phyloP scores from a whole-genome alignment of 2,797 vertebrate genomes.

The Poecile montanus region DNA sequence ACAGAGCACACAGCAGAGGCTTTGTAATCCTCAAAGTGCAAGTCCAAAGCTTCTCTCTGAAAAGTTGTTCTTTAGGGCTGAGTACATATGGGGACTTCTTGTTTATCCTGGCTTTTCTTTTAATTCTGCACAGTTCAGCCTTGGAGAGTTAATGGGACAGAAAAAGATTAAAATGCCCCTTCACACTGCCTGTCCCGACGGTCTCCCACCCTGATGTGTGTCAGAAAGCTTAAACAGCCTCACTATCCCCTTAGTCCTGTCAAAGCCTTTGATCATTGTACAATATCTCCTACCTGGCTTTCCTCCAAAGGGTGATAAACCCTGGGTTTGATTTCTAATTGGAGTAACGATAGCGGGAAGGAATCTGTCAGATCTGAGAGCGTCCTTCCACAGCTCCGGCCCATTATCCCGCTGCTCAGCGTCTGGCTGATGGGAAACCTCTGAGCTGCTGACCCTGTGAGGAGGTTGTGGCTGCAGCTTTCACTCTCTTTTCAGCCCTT shows the following conservation, averaged over 20 bases:
- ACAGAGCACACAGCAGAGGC: conserved; percentile 1
- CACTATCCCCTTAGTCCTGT: conserved; percentile 8
- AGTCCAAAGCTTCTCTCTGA: conserved; percentile 19
- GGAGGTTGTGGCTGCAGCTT: neutral
- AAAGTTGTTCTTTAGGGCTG: conserved; percentile 22
- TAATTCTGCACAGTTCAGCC: neutral
- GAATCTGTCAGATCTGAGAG: conserved; percentile 1
- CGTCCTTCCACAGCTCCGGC: neutral
- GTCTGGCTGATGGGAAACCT: neutral
- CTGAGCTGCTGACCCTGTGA: accelerated
- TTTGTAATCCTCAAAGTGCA: conserved; percentile 47
- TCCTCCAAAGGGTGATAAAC: conserved; percentile 47
- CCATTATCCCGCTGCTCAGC: neutral
- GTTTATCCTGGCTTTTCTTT: conserved; percentile 51
- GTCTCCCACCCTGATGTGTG: neutral
- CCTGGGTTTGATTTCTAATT: conserved; percentile 46
- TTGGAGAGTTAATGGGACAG: conserved; percentile 38
- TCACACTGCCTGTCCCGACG: neutral
- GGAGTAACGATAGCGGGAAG: conserved; percentile 20
- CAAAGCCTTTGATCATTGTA: conserved; percentile 40
- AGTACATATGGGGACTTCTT: conserved; percentile 21
- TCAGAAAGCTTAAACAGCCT: conserved; percentile 25
- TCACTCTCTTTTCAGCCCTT: neutral
- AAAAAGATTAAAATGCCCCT: conserved; percentile 52
- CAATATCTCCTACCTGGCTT: conserved; percentile 28